These are phyloP conservation scores for Hyperoodon ampullatus DNA, from an alignment of 2,113 vertebrate species.

Conservation along the genomic window DNA sequence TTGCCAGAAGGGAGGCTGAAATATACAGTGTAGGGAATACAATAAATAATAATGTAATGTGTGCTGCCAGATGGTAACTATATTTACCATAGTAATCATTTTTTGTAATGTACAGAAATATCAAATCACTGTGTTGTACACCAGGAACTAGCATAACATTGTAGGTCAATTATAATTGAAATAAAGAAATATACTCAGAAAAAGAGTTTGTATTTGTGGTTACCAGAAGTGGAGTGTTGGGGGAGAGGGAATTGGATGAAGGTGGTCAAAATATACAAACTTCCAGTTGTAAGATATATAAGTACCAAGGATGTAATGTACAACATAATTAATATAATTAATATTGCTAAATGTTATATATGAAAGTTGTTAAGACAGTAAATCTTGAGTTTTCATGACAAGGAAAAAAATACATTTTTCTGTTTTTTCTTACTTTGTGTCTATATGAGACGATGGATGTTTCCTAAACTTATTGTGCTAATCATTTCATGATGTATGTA, in stretches of 20 bases:
- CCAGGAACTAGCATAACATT: background rate
- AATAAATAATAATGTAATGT: background rate
- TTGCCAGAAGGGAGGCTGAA: background rate
- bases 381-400: background rate
- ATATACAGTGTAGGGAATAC: background rate
- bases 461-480: background rate
- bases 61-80: background rate
- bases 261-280: background rate
- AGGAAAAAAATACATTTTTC: background rate
- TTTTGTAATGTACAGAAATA: background rate
- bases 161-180: background rate
- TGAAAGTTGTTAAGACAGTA: background rate
- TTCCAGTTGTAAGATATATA: background rate
- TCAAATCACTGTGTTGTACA: background rate
- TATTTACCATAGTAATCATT: background rate
- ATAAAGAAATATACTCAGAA: background rate
- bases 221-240: rapidly evolving
- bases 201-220: background rate
- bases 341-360: background rate
- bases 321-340: background rate
- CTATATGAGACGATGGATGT: background rate
- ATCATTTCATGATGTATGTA: background rate
- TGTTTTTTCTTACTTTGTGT: background rate
- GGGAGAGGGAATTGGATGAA: background rate
- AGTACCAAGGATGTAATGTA: background rate